Percentiles rank a stretch among this genome's conserved stretches.
Evolutionary conservation across 2,113 vertebrate species (phyloP).

Genomic region (Todiramphus chloris): DNA sequence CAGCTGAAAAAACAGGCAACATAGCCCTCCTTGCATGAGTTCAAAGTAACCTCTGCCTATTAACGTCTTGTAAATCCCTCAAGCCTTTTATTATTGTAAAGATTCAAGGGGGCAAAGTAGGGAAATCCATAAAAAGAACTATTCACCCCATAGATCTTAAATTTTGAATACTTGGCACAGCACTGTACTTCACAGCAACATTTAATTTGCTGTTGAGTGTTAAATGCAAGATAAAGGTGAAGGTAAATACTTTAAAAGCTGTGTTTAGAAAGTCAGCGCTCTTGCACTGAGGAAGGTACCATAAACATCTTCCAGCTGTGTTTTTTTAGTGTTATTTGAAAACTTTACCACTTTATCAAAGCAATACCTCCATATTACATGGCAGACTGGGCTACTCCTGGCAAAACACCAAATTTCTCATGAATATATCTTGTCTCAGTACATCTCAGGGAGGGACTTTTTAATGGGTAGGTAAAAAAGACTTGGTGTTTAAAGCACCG

Average conservation of each 20-base stretch:
- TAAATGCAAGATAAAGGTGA: constrained; percentile 59
- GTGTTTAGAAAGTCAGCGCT: constrained; percentile 12
- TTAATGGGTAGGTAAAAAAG: background rate
- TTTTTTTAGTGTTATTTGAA: constrained; percentile 20
- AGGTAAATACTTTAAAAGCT: constrained; percentile 49
- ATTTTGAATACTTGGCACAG: constrained; percentile 9
- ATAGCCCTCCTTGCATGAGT: background rate
- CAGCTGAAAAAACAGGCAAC: constrained; percentile 45
- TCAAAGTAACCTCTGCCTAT: constrained; percentile 21
- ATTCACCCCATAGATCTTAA: background rate
- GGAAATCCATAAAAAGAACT: constrained; percentile 29
- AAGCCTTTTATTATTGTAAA: constrained; percentile 49
- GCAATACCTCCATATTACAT: background rate
- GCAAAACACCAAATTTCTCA: background rate
- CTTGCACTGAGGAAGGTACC: constrained; percentile 5
- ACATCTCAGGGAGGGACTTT: background rate
- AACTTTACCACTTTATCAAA: constrained; percentile 33
- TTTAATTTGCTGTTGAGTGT: constrained; percentile 46
- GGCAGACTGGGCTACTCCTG: background rate
- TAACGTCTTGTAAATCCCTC: constrained; percentile 41
- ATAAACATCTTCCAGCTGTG: constrained; percentile 45
- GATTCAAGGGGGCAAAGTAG: background rate
- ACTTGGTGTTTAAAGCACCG: background rate
- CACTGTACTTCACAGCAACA: background rate
- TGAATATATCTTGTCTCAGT: background rate